These are phyloP conservation scores for Drosophila ananassae DNA, from an alignment of 1,140 invertebrate genomes.

Conservation along the genomic window DNA sequence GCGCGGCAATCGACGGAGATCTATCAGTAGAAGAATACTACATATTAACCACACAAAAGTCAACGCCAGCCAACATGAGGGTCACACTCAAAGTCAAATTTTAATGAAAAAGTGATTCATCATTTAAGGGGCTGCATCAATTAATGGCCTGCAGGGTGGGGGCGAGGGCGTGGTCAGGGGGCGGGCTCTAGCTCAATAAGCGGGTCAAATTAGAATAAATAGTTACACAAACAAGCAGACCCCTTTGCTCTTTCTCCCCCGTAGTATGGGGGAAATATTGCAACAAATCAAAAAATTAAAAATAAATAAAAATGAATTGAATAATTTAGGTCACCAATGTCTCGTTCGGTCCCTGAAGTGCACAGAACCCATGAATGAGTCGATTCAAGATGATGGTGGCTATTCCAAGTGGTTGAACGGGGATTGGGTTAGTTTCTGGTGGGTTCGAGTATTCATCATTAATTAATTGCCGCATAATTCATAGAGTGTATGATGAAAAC, in stretches of 20 bases:
- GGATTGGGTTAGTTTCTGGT: slow-evolving; percentile 29
- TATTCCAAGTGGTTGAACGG: slow-evolving; percentile 10
- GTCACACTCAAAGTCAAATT: slow-evolving; percentile 80
- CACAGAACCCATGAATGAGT: slow-evolving; percentile 38
- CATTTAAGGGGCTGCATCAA: slow-evolving; percentile 74
- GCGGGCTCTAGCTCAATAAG: slow-evolving; percentile 59
- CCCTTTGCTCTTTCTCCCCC: slow-evolving; percentile 51
- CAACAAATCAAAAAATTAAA: slow-evolving; percentile 83
- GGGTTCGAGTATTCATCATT: slow-evolving; percentile 24
- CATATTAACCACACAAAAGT: slow-evolving; percentile 63
- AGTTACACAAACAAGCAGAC: slow-evolving; percentile 80
- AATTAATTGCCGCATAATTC: slow-evolving; percentile 77
- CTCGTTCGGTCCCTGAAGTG: slow-evolving; percentile 16
- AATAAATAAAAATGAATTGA: slow-evolving; percentile 84
- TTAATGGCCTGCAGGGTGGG: slow-evolving; percentile 64
- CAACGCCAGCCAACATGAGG: slow-evolving; percentile 62
- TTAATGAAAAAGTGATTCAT: slow-evolving; percentile 83
- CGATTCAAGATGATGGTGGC: slow-evolving; percentile 31
- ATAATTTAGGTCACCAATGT: slow-evolving; percentile 80
- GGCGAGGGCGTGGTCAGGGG: slow-evolving; percentile 41
- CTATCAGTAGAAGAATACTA: slow-evolving; percentile 32
- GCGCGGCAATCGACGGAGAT: slow-evolving; percentile 4
- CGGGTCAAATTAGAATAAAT: slow-evolving; percentile 84
- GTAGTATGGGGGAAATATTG: slow-evolving; percentile 49
- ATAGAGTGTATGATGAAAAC: slow-evolving; percentile 54